Base-by-base conservation (phyloP, 2,113 vertebrate genomes). In the Terrapene triunguis region DNA sequence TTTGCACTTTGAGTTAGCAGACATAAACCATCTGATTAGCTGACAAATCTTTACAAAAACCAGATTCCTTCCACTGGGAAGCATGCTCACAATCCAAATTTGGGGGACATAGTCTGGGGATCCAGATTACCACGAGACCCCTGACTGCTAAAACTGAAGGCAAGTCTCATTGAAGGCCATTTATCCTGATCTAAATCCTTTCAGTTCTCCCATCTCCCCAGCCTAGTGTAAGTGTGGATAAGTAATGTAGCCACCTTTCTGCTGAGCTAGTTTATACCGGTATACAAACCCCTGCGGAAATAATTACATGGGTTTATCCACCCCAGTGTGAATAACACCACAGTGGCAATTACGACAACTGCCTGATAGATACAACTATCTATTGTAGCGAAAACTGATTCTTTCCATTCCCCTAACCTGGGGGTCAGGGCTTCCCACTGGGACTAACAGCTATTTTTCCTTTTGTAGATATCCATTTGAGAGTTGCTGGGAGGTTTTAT, bases 291-390 rank as follows among this genome's bases (percentile, higher is more conserved):
- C 94, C 94, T 92, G 88, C 38, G 85, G 97, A 92, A 96, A 94
- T 97, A 97, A 97, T 97, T 96, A 93, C 55, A 95, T 80, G 81
- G 78, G 81, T 35, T 96, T 97, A 93, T 79, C 93, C 89, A 86
- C 82, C 93, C 84, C 92, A 91, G 89, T 88, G 89, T 97, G 95
- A 98, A 97, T 93, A 95, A 29, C 94, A 87, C 85, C 69, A 44
- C 38, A 96, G 95, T 96, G 92, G 94, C 89, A 98, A 96, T 98
- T 97, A 91, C 78, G 85, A 93, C 88, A 95, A 96, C 96, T 50
- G 54, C 65, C 91, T 96, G 87, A 91, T 94, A 92, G 27, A 24
- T 72, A 95, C 50, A 95, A 93, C 82, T 96, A 87, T 86, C 55
- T 80, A 53, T 69, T 88, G 94, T 54, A 92, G 91, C 92, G 82